Evolutionary conservation across 2,888 invertebrate species (phyloP).

Genomic region (Nowickia ferox): DNA sequence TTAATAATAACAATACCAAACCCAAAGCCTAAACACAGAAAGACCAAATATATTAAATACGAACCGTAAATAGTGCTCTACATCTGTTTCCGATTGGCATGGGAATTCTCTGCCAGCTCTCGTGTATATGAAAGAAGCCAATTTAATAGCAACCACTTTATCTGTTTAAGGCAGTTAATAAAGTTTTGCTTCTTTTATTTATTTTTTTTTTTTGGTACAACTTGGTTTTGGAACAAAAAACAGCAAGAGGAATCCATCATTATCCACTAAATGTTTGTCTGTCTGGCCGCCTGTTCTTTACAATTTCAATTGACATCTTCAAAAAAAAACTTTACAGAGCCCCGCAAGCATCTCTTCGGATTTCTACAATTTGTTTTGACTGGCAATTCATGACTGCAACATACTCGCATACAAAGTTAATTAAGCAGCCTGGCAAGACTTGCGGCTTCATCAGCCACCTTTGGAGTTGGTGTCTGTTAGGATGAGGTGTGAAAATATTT

Average conservation of each 20-base stretch:
- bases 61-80: constrained; percentile 65
- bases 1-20: constrained; percentile 43
- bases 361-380: constrained; percentile 21
- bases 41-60: constrained; percentile 13
- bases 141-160: constrained; percentile 56
- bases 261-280: constrained; percentile 5
- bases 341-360: constrained; percentile 17
- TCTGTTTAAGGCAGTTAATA: constrained; percentile 57
- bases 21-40: constrained; percentile 37
- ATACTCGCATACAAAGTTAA: constrained; percentile 50
- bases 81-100: constrained; percentile 68
- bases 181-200: background rate
- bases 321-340: constrained; percentile 12
- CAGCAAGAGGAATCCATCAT: constrained; percentile 21
- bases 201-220: background rate
- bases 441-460: constrained; percentile 17
- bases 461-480: constrained; percentile 35
- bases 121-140: constrained; percentile 1
- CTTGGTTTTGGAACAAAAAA: constrained; percentile 13
- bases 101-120: constrained; percentile 55
- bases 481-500: constrained; percentile 73
- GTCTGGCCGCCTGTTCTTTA: background rate
- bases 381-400: constrained; percentile 63
- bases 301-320: constrained; percentile 39
- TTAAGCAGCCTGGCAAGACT: constrained; percentile 52